Evolutionary conservation across 2,888 invertebrate species (phyloP), one percentile per base, ranked within the genome.

Genomic region (Mimas tiliae): DNA sequence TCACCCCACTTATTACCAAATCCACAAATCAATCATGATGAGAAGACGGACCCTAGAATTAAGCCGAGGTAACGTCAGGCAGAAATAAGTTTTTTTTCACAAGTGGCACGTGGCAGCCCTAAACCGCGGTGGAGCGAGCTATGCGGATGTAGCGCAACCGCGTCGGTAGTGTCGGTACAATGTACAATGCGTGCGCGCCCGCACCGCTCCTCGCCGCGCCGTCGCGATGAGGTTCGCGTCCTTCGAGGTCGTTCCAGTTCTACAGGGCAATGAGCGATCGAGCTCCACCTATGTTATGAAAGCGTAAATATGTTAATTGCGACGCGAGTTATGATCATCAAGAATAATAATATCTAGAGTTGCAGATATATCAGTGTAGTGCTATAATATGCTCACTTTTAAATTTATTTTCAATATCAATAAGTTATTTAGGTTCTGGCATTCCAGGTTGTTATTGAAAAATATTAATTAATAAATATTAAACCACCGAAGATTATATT

Each of bases 61-160:
- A n/a, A n/a, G n/a, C n/a, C n/a, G n/a, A n/a, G n/a, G n/a, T n/a
- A n/a, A n/a, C n/a, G n/a, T n/a, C n/a, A n/a, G n/a, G n/a, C n/a
- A n/a, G n/a, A n/a, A n/a, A n/a, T n/a, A n/a, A n/a, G n/a, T 34
- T n/a, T 14, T 0, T 50, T 50, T 50, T 19, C 8, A 6, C 19
- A 19, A n/a, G 7, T n/a, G 48, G n/a, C 50, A 50, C 16, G 19
- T 50, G 50, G 16, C 50, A 50, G 6, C 50, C 50, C 50, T 50
- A 50, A 50, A 19, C 16, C 50, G 21, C 33, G 84, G 80, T 83
- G 79, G 77, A 79, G 79, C 78, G 74, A 84, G 85, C 80, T 89
- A 92, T 91, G 91, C 91, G 91, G 91, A 91, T 90, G 86, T 89
- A 83, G 82, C 85, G 90, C 89, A 90, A 90, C 83, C 78, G 80